Base-by-base conservation (phyloP, 2,113 vertebrate genomes). In the Ceyx cyanopectus region DNA sequence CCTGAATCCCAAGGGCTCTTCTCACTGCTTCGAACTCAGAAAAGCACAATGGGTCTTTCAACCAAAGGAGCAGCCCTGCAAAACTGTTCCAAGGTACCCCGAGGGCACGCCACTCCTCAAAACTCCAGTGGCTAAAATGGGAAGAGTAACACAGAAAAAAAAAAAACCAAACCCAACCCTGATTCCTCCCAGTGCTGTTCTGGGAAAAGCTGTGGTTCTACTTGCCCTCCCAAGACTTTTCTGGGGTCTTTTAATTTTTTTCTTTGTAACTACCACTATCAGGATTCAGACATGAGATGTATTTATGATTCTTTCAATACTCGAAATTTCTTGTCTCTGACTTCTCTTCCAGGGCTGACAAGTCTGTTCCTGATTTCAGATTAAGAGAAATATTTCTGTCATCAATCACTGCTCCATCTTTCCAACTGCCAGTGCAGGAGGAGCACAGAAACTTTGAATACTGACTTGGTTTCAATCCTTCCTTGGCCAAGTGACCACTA, bases 11-110 rank as follows among this genome's bases (percentile, higher is more conserved):
- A 14, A 6, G 63, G 34, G 4, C 23, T 53, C 66, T 24, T 26
- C 81, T 75, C 14, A 0, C 37, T 17, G 40, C 7, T 6, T 5
- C 6, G 1, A 40, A 6, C 30, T 40, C 5, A 1, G 5, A 29
- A 29, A 10, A 50, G 27, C 32, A 81, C 81, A 81, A 81, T 5
- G 40, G 8, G 7, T 3, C 90, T 65, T 85, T 73, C 50, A 87
- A 8, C 26, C 34, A 9, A 34, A 61, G 68, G 46, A 77, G 22
- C n/a, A 2, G 68, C 54, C 23, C 60, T 12, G 6, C 24, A 66
- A 69, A 82, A 58, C 30, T 27, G 30, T 11, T 11, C 43, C 68
- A 3, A 30, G 45, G 65, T 37, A 54, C 58, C 53, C n/a, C 10
- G 37, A 48, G 48, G 53, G 61, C 63, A 73, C 1, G 0, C 3